These are phyloP conservation scores for Antheraea mylitta DNA, from an alignment of 1,140 invertebrate genomes.

Conservation along the genomic window DNA sequence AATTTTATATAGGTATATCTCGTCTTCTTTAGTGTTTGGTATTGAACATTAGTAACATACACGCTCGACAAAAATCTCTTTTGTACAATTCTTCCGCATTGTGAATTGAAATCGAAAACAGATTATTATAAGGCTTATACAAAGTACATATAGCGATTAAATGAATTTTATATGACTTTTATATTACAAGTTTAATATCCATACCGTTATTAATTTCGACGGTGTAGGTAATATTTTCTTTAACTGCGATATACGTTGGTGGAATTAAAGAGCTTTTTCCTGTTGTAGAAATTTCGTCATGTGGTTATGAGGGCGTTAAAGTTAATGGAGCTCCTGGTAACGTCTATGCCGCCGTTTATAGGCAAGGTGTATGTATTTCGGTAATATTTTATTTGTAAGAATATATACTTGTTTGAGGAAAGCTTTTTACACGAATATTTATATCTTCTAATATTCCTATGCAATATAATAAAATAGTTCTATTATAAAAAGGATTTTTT, in stretches of 20 bases:
- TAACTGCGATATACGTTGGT: conserved; percentile 20
- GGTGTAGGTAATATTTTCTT: neutral
- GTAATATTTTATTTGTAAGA: neutral
- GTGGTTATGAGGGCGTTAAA: conserved; percentile 62
- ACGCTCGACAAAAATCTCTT: too few species aligned
- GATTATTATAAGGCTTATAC: too few species aligned
- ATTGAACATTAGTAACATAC: too few species aligned
- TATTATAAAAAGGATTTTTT: too few species aligned
- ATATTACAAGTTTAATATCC: neutral
- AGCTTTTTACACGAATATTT: neutral
- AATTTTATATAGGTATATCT: too few species aligned
- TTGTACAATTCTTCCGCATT: too few species aligned
- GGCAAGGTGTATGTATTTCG: conserved; percentile 30
- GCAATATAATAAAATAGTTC: neutral
- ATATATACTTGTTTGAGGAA: neutral
- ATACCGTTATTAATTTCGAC: neutral
- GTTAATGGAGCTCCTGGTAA: conserved; percentile 51
- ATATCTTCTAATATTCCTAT: neutral
- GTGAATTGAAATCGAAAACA: too few species aligned
- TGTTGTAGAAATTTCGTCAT: conserved; percentile 58
- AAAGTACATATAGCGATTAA: too few species aligned
- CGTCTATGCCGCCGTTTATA: conserved; percentile 46
- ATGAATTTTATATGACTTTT: too few species aligned
- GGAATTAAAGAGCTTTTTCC: conserved; percentile 60
- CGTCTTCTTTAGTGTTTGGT: too few species aligned